Evolutionary conservation across 1,140 invertebrate genomes (phyloP).

Genomic region (Drosophila neocordata): DNA sequence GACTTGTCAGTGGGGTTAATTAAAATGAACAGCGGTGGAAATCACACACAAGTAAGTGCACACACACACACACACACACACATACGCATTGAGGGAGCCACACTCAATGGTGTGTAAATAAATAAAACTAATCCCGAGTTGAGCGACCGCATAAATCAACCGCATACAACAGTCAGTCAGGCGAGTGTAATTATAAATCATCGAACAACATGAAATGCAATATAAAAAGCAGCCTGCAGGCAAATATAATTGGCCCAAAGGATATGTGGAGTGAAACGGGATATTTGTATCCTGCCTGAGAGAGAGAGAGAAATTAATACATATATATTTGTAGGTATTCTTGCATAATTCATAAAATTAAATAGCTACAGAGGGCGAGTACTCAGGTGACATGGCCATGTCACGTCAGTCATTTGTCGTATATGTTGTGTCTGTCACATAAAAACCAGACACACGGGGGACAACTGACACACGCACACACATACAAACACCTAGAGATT

Average conservation of each 20-base stretch:
- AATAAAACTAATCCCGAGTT: conserved; percentile 70
- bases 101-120: conserved; percentile 56
- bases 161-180: conserved; percentile 49
- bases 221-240: conserved; percentile 58
- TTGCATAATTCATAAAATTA: conserved; percentile 79
- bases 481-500: conserved; percentile 21
- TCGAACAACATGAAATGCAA: conserved; percentile 40
- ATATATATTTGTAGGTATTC: conserved; percentile 33
- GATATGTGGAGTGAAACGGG: neutral
- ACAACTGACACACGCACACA: conserved; percentile 6
- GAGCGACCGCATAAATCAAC: conserved; percentile 78
- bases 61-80: conserved; percentile 15
- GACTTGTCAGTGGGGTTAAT: conserved; percentile 67
- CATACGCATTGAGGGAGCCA: conserved; percentile 3
- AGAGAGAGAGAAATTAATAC: conserved; percentile 20
- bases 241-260: conserved; percentile 54
- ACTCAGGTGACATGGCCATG: conserved; percentile 48
- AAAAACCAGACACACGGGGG: conserved; percentile 34
- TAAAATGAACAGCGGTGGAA: conserved; percentile 69
- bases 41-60: conserved; percentile 19
- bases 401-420: conserved; percentile 59
- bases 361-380: conserved; percentile 49
- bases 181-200: conserved; percentile 61
- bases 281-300: neutral
- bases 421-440: conserved; percentile 41